Percentiles rank a stretch among this genome's conserved stretches.
Evolutionary conservation across 92 coral and sea anemone genomes (phyloP).

Genomic region (Palythoa grandiflora): DNA sequence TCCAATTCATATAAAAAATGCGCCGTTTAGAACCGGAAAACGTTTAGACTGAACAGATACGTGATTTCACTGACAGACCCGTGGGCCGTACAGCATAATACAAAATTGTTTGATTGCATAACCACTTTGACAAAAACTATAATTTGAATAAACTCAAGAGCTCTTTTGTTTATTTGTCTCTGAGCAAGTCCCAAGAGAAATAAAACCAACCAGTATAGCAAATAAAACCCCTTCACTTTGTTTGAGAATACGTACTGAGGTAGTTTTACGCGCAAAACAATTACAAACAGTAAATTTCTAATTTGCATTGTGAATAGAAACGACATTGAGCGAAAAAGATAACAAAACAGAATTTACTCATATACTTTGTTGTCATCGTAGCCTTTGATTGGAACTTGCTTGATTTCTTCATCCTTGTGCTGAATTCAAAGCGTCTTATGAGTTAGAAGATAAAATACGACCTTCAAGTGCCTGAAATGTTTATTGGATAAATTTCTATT

Average conservation of each 20-base stretch:
- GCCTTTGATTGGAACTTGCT: too few species aligned
- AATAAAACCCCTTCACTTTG: conserved; percentile 20
- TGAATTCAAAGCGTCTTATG: not conserved
- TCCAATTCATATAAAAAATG: too few species aligned
- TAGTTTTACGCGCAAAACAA: conserved; percentile 10
- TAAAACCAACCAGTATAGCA: not conserved
- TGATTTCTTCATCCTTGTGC: too few species aligned
- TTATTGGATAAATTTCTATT: not conserved
- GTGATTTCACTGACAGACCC: too few species aligned
- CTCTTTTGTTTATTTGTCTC: conserved; percentile 27
- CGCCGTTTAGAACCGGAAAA: too few species aligned
- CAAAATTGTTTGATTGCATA: not conserved
- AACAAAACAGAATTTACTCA: too few species aligned
- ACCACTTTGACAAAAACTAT: not conserved
- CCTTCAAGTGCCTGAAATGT: not conserved
- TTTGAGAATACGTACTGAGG: not conserved
- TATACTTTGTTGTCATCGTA: too few species aligned
- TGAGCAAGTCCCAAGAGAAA: conserved; percentile 32
- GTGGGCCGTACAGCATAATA: not conserved
- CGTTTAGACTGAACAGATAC: too few species aligned
- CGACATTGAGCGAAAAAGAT: too few species aligned
- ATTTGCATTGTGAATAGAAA: not conserved
- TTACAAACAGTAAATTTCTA: not conserved
- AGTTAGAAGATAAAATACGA: not conserved
- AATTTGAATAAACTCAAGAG: not conserved